Base-by-base conservation (phyloP, 2,113 vertebrate genomes). In the Macrotis lagotis region DNA sequence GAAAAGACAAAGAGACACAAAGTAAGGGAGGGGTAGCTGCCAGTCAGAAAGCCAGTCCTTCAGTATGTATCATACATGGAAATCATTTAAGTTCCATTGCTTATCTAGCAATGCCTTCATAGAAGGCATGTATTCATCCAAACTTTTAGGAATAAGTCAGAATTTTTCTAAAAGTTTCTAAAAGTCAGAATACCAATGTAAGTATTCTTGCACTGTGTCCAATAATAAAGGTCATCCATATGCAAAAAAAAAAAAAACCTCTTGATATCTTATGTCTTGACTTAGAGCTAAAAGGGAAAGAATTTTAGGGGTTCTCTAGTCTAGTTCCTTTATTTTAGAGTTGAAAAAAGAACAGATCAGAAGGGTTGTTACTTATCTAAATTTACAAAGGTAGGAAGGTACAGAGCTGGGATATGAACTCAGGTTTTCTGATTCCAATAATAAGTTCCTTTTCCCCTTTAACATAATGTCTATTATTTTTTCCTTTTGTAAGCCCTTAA, bases 161-260 rank as follows among this genome's bases (percentile, higher is more conserved):
- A n/a, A n/a, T n/a, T n/a, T n/a, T n/a, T n/a, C n/a, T n/a, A n/a
- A n/a, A 51, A 51, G 10, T 94, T 94, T 95, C 22, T 16, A 44
- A 48, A 92, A 19, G 12, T 89, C 90, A 94, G 48, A 93, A 44
- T 59, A 48, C 26, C 93, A 91, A 96, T 51, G 66, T 22, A 91
- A 94, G 92, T 91, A 37, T 22, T 31, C 89, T 93, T 48, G 47
- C 0, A 49, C 2, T 50, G 25, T 74, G 37, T 89, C 96, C n/a
- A 88, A 7, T 88, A n/a, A 50, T 48, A 92, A 92, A 52, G 52
- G 55, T 52, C 25, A 94, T 93, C 14, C 3, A 90, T 94, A 22
- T 74, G 37, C 66, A 74, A n/a, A 74, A 74, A 66, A 22, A 53
- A 53, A 53, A 53, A 8, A 26, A 53, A 53, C n/a, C n/a, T 9